phyloP scores from a whole-genome alignment of 2,888 invertebrate species.

The Phengaris arion region DNA sequence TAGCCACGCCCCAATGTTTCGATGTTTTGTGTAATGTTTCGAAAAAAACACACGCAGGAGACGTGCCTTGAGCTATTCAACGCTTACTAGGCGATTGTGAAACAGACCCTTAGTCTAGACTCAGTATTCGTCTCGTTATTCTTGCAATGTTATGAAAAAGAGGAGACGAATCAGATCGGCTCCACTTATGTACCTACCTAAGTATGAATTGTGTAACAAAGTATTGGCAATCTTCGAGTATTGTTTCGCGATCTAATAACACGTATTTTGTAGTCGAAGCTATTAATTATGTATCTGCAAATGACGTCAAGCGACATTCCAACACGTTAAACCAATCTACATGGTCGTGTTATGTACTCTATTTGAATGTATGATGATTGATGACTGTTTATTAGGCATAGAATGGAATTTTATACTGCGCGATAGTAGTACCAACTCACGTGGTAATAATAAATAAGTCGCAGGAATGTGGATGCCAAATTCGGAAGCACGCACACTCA shows the following conservation, averaged over 20 bases:
- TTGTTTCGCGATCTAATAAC: slow-evolving; percentile 17
- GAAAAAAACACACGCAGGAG: no score
- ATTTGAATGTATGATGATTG: slow-evolving; percentile 11
- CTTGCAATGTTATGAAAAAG: not conserved
- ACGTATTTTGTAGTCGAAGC: slow-evolving; percentile 20
- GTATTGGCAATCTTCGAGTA: slow-evolving; percentile 12
- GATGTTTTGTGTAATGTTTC: no score
- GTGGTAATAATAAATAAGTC: not conserved
- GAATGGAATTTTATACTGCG: not conserved
- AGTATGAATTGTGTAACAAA: slow-evolving; percentile 12
- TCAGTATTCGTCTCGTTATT: not conserved
- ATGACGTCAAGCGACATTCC: slow-evolving; percentile 31
- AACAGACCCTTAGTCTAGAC: no score
- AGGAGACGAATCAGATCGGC: not conserved
- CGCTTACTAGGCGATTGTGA: no score
- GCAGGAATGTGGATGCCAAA: not conserved
- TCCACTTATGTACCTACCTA: not conserved
- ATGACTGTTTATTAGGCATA: not conserved
- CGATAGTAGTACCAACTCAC: not conserved
- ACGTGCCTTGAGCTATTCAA: no score
- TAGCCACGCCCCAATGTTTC: no score
- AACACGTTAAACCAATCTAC: slow-evolving; percentile 28
- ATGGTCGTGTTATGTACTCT: slow-evolving; percentile 18
- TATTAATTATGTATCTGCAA: slow-evolving; percentile 16
- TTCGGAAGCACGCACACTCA: no score